These are phyloP conservation scores for Garrulus glandarius DNA, from an alignment of 2,797 vertebrate genomes.

Conservation along the genomic window DNA sequence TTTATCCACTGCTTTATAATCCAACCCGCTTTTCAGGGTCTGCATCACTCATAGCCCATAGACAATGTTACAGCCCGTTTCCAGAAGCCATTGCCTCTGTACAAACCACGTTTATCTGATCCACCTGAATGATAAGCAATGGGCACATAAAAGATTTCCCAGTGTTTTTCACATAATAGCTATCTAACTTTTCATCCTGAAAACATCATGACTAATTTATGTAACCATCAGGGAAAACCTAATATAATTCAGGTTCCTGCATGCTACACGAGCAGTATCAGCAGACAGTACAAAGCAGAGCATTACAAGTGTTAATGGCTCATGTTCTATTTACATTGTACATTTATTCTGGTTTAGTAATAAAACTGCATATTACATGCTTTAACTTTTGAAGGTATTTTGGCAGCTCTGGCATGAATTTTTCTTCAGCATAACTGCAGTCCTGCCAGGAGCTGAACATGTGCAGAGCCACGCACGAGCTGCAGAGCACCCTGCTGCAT, in stretches of 20 bases:
- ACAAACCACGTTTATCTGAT: background rate
- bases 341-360: constrained; percentile 35
- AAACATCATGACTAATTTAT: constrained; percentile 63
- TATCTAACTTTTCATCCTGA: constrained; percentile 35
- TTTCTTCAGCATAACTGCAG: background rate
- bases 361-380: constrained; percentile 17
- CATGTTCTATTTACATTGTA: constrained; percentile 43
- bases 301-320: constrained; percentile 34
- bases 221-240: constrained; percentile 48
- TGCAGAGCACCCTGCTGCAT: background rate
- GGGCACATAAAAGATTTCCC: constrained; percentile 1
- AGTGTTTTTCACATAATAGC: constrained; percentile 36
- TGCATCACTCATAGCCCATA: background rate
- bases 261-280: background rate
- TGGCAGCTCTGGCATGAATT: background rate
- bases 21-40: constrained; percentile 9
- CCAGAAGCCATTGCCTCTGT: constrained; percentile 19
- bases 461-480: background rate
- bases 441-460: background rate
- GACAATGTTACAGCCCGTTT: background rate
- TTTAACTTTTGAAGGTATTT: constrained; percentile 6
- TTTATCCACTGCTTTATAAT: constrained; percentile 53
- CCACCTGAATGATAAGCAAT: constrained; percentile 44
- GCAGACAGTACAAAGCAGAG: background rate
- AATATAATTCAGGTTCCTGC: constrained; percentile 48